These are phyloP conservation scores for Anisognathus igniventris DNA, from an alignment of 2,797 vertebrate species.

Conservation along the genomic window DNA sequence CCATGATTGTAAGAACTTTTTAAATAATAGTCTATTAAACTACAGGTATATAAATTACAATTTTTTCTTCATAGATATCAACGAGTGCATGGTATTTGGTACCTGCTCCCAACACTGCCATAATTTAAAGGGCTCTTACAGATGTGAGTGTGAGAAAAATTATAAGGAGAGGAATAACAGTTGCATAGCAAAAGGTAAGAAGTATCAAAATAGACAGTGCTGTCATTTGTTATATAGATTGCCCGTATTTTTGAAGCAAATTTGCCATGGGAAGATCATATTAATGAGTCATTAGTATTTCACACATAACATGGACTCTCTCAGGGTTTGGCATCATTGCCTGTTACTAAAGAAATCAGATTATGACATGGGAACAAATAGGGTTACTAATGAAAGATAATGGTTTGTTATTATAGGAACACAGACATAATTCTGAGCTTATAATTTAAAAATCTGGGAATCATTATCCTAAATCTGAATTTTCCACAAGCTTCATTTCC, in stretches of 20 bases:
- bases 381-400: background rate
- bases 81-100: slow-evolving; percentile 94
- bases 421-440: background rate
- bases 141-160: slow-evolving; percentile 91
- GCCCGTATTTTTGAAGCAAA: background rate
- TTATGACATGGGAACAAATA: background rate
- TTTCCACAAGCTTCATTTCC: background rate
- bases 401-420: background rate
- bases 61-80: slow-evolving; percentile 82
- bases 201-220: background rate
- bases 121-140: slow-evolving; percentile 93
- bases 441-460: background rate
- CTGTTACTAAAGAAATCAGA: background rate
- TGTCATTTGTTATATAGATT: background rate
- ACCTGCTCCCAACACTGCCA: slow-evolving; percentile 91
- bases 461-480: background rate
- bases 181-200: slow-evolving; percentile 91
- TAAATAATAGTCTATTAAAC: background rate
- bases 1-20: background rate
- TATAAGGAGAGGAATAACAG: slow-evolving; percentile 88
- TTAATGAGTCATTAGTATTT: background rate
- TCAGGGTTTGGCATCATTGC: background rate
- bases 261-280: background rate
- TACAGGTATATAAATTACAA: background rate
- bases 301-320: background rate